Evolutionary conservation across 2,888 invertebrate species (phyloP), one percentile per base, ranked within the genome.

Genomic region (Brachylomia viminalis): DNA sequence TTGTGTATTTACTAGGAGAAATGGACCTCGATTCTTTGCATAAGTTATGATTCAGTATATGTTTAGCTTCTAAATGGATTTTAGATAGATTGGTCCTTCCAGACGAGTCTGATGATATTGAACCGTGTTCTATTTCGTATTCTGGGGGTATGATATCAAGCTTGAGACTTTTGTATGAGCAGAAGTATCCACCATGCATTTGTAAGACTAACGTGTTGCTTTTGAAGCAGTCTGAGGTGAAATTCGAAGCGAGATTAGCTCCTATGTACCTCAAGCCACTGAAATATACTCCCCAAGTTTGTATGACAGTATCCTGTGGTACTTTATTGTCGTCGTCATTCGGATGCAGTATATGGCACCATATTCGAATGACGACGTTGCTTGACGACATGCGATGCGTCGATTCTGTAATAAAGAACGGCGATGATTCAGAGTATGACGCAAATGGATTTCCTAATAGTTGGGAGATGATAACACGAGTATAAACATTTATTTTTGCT

Each of bases 141-240:
- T 96, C 96, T 0, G 95, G 92, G 0, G 96, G 96, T 42, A 96
- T 96, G 3, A 96, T 91, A 79, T 97, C 97, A 61, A 97, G 89
- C 90, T 95, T 95, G 5, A 97, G 91, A 89, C 96, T 97, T 92
- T 95, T 96, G 83, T 96, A 96, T 0, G 97, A 97, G 58, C 98
- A 98, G 92, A 99, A 99, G 90, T 97, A 98, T 7, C 99, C 99
- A 56, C 98, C 98, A 82, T 98, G 98, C 97, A 99, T 97, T 95
- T 98, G 98, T 93, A 99, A 98, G 88, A 99, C 97, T 87, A 99
- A 94, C 64, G 98, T 97, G 92, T 98, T 98, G 82, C 97, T 95
- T 91, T 97, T 97, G 87, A 98, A 97, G 88, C 97, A 97, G 74
- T 97, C 97, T 5, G 98, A 97, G 61, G 97, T 97, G 90, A 98